Evolutionary conservation across 2,888 invertebrate species (phyloP), one percentile per base, ranked within the genome.

Genomic region (Luffia ferchaultella): DNA sequence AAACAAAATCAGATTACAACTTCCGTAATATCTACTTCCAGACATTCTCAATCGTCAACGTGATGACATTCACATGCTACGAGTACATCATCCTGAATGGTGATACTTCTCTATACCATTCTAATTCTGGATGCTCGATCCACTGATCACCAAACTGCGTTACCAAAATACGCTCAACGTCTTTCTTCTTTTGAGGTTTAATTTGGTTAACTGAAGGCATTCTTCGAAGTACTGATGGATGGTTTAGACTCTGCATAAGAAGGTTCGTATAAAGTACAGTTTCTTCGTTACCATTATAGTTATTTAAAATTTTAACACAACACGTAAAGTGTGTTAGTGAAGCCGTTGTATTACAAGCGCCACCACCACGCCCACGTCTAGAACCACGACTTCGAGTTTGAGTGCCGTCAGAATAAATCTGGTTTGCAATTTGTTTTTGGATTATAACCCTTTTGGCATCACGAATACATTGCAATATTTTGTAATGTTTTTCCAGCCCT

Each of bases 151-250:
- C 51, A 48, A 53, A 48, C 45, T 53, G 48, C 48, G 45, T 48
- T 41, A 48, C 19, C 46, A 50, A 50, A 48, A 48, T 48, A 41
- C 18, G 17, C 50, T 51, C 45, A 16, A 53, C 43, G 48, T 51
- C 51, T 44, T 52, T 52, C 47, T 52, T 50, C 53, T 53, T 51
- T 47, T 51, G 49, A 18, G 30, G 54, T 42, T 54, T 54, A 45
- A 54, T 54, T 42, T 54, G 50, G 50, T 54, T 54, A 45, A 54
- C 48, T 40, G 46, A 30, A 30, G 30, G 30, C 12, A 30, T 30
- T 30, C 30, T 30, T 30, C 30, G 30, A 30, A 30, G 30, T 30
- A 30, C 5, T 30, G 12, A 45, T 42, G 54, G 54, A 30, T 52
- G 16, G 45, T 46, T 50, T 48, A 20, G 43, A 46, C 48, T 41